A percentile compares a stretch with the other conserved stretches of the same genome.
phyloP scores from a whole-genome alignment of 2,113 vertebrate genomes.

The cat (Felis catus) region DNA sequence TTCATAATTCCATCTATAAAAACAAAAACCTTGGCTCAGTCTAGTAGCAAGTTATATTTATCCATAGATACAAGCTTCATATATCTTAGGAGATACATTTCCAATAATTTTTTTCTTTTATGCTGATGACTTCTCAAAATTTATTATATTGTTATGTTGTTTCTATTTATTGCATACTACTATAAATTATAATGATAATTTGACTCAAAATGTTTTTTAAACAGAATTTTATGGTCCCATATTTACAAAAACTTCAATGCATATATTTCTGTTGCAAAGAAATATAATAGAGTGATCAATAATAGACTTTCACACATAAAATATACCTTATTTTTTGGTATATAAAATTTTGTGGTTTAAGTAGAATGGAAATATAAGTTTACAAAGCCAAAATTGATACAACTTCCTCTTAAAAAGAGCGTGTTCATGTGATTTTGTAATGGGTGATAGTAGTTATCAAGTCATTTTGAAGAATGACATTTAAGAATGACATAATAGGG shows the following conservation, averaged over 20 bases:
- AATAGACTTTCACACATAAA: conserved; percentile 14
- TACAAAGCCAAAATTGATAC: background rate
- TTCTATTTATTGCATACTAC: background rate
- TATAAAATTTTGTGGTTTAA: background rate
- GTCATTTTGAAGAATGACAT: background rate
- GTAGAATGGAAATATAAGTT: background rate
- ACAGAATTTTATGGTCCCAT: background rate
- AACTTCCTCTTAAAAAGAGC: conserved; percentile 43
- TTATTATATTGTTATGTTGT: background rate
- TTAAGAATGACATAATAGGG: conserved; percentile 38
- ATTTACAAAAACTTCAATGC: background rate
- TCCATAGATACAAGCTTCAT: background rate
- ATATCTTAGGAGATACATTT: background rate
- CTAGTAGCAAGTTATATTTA: background rate
- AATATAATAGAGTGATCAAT: background rate
- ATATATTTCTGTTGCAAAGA: conserved; percentile 6
- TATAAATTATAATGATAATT: conserved; percentile 14
- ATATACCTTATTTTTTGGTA: background rate
- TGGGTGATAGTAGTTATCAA: background rate
- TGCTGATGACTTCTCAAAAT: background rate
- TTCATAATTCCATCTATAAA: background rate
- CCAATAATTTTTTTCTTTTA: conserved; percentile 3
- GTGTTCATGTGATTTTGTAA: conserved; percentile 18
- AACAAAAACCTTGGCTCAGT: conserved; percentile 39
- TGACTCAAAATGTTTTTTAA: conserved; percentile 14